Evolutionary conservation across 2,888 invertebrate genomes (phyloP), one percentile per base, ranked within the genome.

Genomic region (Polyommatus iphigenia): DNA sequence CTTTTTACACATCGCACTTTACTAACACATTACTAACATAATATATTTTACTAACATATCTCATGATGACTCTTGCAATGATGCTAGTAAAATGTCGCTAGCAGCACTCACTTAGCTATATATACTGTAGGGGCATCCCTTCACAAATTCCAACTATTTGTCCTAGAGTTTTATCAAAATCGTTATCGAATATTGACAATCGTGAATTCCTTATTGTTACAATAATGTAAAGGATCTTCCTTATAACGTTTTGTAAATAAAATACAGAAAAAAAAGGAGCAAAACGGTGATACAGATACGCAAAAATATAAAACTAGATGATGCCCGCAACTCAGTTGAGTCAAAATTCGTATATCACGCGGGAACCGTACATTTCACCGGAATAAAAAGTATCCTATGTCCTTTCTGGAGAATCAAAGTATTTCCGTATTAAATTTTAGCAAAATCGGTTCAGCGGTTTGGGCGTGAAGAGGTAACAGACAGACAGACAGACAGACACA

Each of bases 1-100:
- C 29, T 67, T 67, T 67, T 67, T 67, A 24, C 54, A 54, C 54
- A 24, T 3, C 15, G 13, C 62, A 67, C 62, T 67, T 29, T 24
- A 15, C 13, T 24, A 67, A 20, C 24, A 24, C 41, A 2, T 24
- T 24, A 24, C 3, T 20, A 62, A 8, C 20, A 24, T 59, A 13
- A 24, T 67, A 50, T 6, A 73, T 15, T 24, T 15, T 54, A 75
- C 75, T 50, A 18, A 75, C 75, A 54, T 75, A 75, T 75, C 29
- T 75, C 75, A 75, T 75, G 75, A 6, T 75, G 54, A 29, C 29
- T 29, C 29, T 1, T 8, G 75, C 7, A 32, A 29, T 24, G 75
- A 0, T 13, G 50, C 24, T 54, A 54, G 29, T 29, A 67, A 18
- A 67, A 67, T 75, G 75, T 75, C 50, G 50, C 54, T 3, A 50